Evolutionary conservation across 2,797 vertebrate species (phyloP), one percentile per base, ranked within the genome.

Genomic region (Cyclura pinguis): DNA sequence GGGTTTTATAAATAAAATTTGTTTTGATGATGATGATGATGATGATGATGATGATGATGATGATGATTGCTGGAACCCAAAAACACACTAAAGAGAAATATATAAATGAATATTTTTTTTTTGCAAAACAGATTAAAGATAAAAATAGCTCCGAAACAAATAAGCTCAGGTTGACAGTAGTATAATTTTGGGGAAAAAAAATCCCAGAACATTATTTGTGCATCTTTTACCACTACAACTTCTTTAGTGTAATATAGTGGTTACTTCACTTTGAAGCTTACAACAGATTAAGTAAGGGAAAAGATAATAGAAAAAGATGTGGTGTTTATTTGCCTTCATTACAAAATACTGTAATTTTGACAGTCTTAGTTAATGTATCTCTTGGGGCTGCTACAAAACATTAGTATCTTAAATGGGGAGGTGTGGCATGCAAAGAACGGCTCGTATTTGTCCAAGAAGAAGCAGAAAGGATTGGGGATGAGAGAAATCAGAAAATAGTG

Each of bases 161-260:
- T n/a, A 76, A 7, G n/a, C n/a, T 84, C 27, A 67, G 80, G 24
- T 52, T 55, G 83, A 32, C 57, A 84, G 13, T 27, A 84, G 6
- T 78, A 8, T 83, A 52, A 77, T 47, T 62, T 87, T 47, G 42
- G 42, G 42, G 59, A 4, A 74, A 69, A 90, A 90, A 38, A 87
- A 64, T 69, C 27, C 32, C 42, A 67, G 47, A 47, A 92, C 90
- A 85, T 74, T 89, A 84, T 85, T 91, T 93, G 8, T 10, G 38
- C 32, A 72, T 1, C 38, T 80, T 76, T 52, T 73, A 87, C 74
- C 2, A 87, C 3, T 86, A 82, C 1, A 90, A 24, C 64, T 87
- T 91, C 0, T 80, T 20, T 87, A 52, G 80, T 85, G 47, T n/a
- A n/a, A 0, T 50, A 80, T 16, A 67, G 80, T 3, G 20, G 87